A percentile compares a stretch with the other conserved stretches of the same genome.
Evolutionary conservation across 2,113 vertebrate genomes (phyloP).

Genomic region (Grallaria varia): DNA sequence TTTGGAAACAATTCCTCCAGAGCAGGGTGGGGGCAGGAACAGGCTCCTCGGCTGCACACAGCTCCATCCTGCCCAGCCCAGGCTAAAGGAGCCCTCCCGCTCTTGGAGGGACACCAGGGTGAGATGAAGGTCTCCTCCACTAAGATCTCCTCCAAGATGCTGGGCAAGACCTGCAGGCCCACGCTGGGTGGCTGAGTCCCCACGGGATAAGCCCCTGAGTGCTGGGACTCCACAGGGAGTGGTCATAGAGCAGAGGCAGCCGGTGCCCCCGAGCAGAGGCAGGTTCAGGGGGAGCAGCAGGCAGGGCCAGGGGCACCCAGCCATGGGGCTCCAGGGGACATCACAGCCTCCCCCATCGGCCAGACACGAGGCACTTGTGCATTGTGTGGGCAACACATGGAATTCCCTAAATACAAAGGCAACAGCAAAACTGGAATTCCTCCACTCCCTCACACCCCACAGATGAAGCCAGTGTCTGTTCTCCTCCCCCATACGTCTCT

Average conservation of each 20-base stretch:
- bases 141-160: background rate
- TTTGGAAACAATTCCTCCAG: background rate
- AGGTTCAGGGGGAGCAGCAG: background rate
- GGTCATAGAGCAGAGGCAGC: background rate
- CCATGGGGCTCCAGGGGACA: background rate
- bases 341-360: background rate
- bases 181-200: background rate
- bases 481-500: background rate
- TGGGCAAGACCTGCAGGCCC: background rate
- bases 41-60: fast-evolving
- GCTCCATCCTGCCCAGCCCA: background rate
- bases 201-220: background rate
- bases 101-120: background rate
- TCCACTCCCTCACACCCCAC: background rate
- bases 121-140: background rate
- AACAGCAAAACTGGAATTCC: constrained; percentile 4
- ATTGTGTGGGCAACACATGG: background rate
- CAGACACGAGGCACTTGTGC: background rate
- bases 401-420: background rate
- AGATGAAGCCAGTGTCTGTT: background rate
- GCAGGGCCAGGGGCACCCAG: fast-evolving
- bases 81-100: background rate
- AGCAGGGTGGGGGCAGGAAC: background rate
- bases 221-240: background rate
- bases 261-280: fast-evolving